phyloP scores from a whole-genome alignment of 2,797 vertebrate genomes.

The Botia kubotai region DNA sequence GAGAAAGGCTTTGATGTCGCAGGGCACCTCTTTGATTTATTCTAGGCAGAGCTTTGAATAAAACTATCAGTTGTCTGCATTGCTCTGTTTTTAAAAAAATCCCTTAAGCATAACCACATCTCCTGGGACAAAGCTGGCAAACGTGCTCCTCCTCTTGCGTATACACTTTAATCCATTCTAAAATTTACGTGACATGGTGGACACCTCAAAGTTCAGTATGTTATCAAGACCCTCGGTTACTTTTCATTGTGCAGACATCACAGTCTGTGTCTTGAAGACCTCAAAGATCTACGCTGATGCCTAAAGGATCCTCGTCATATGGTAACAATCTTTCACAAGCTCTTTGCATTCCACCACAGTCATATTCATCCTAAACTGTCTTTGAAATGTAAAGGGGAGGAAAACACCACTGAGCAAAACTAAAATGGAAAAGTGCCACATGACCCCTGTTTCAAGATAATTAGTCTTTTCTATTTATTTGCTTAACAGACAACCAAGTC shows the following conservation, averaged over 20 bases:
- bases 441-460: constrained; percentile 46
- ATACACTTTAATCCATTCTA: constrained; percentile 36
- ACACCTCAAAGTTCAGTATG: constrained; percentile 16
- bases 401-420: not conserved
- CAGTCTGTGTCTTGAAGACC: constrained; percentile 34
- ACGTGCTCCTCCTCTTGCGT: not conserved
- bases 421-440: constrained; percentile 49
- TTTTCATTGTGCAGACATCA: constrained; percentile 34
- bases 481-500: constrained; percentile 63
- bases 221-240: constrained; percentile 5
- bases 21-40: constrained; percentile 40
- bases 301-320: constrained; percentile 65
- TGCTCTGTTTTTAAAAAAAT: constrained; percentile 28
- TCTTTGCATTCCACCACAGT: constrained; percentile 54
- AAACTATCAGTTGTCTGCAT: constrained; percentile 36
- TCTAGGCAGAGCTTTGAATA: constrained; percentile 9
- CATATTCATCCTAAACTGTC: constrained; percentile 49
- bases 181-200: not conserved
- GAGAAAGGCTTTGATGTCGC: constrained; percentile 49
- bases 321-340: constrained; percentile 76
- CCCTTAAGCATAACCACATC: constrained; percentile 24
- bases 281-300: constrained; percentile 38
- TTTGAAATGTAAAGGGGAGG: constrained; percentile 55
- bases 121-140: constrained; percentile 16
- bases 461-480: constrained; percentile 72